A percentile compares a stretch with the other conserved stretches of the same genome.
These are phyloP conservation scores for Sitodiplosis mosellana DNA, from an alignment of 1,140 invertebrate species.

Conservation along the genomic window DNA sequence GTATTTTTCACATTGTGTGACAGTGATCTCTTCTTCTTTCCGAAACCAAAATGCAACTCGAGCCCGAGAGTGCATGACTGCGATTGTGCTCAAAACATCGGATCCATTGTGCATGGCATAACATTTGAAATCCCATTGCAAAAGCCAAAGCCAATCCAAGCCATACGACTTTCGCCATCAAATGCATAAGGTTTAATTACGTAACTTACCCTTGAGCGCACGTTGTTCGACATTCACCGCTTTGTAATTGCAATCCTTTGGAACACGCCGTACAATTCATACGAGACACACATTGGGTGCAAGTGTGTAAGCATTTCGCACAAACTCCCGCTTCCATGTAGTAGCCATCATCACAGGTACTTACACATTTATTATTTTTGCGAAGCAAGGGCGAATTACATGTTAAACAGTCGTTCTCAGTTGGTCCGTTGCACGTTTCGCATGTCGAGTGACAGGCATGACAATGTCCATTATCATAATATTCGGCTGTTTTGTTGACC, in stretches of 20 bases:
- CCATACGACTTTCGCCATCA: no score
- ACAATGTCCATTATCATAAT: conserved; percentile 46
- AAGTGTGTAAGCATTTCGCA: conserved; percentile 57
- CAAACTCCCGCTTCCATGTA: conserved; percentile 49
- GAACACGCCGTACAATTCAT: conserved; percentile 60
- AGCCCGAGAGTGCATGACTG: no score
- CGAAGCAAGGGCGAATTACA: conserved; percentile 44
- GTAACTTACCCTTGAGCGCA: conserved; percentile 40
- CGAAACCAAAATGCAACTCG: no score
- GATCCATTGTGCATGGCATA: no score
- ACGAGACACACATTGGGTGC: conserved; percentile 51
- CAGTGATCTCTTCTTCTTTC: no score
- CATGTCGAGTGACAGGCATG: conserved; percentile 48
- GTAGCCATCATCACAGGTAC: conserved; percentile 49
- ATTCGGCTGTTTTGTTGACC: conserved; percentile 38
- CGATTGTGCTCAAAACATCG: no score
- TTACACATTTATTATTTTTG: conserved; percentile 47
- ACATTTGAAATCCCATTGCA: no score
- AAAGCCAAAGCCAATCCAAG: no score
- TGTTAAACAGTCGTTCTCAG: conserved; percentile 44
- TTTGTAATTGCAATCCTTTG: conserved; percentile 50
- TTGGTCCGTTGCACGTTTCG: conserved; percentile 47
- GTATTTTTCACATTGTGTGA: no score
- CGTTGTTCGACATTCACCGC: conserved; percentile 53
- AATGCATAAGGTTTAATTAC: no score